Evolutionary conservation across 2,797 vertebrate species (phyloP).

Genomic region (Gastrophryne carolinensis): DNA sequence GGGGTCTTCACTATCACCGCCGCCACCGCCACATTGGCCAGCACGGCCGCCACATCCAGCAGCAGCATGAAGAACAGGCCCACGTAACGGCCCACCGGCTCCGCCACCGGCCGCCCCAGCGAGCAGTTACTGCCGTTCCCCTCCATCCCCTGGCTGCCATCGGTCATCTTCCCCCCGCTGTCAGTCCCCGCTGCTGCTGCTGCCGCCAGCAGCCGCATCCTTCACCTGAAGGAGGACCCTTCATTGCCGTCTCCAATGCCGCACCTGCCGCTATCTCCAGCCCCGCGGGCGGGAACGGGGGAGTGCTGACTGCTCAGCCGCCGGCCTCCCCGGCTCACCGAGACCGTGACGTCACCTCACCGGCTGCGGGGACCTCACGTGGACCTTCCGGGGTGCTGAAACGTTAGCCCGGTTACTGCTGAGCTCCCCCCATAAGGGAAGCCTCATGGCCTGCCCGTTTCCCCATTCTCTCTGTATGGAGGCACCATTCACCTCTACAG

Average conservation of each 20-base stretch:
- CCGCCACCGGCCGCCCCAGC: neutral
- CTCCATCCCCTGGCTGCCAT: slow-evolving; percentile 25
- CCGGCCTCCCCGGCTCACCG: neutral
- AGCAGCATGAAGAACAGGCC: slow-evolving; percentile 46
- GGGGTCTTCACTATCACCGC: slow-evolving; percentile 44
- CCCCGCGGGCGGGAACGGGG: slow-evolving; percentile 21
- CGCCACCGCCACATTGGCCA: slow-evolving; percentile 42
- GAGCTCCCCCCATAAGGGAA: too few species aligned
- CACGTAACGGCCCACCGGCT: slow-evolving; percentile 5
- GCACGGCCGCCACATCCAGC: slow-evolving; percentile 39
- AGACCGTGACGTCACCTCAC: too few species aligned
- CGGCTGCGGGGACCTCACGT: neutral
- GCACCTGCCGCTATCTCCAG: slow-evolving; percentile 22
- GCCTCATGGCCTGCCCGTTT: too few species aligned
- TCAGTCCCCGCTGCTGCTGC: neutral
- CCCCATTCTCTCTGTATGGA: too few species aligned
- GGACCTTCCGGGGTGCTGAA: too few species aligned
- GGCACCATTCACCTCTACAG: too few species aligned
- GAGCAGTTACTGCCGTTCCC: slow-evolving; percentile 28
- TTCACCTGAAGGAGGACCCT: slow-evolving; percentile 41
- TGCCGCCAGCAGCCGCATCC: too few species aligned
- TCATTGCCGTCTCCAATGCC: slow-evolving; percentile 29
- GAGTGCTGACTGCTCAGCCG: too few species aligned
- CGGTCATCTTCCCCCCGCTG: slow-evolving; percentile 25
- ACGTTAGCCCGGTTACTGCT: too few species aligned